Evolutionary conservation across 2,113 vertebrate genomes (phyloP).

Genomic region (Upupa epops): DNA sequence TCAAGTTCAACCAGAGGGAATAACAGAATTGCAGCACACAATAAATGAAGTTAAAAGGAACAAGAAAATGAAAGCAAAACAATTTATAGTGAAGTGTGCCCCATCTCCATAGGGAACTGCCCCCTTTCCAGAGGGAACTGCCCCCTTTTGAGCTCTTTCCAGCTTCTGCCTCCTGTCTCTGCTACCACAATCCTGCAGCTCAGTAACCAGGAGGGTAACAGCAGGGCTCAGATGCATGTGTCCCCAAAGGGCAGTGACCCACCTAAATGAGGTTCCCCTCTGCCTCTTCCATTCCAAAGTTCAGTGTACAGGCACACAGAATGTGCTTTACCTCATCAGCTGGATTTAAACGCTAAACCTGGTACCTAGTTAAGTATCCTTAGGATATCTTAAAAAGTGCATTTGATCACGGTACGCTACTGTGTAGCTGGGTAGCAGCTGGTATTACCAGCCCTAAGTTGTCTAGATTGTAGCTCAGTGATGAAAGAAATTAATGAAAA

Average conservation of each 20-base stretch:
- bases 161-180: neutral
- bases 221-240: neutral
- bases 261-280: neutral
- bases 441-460: neutral
- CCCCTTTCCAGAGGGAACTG: neutral
- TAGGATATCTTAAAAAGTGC: neutral
- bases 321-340: neutral
- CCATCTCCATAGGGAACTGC: neutral
- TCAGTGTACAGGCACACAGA: neutral
- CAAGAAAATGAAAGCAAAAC: neutral
- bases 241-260: neutral
- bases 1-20: neutral
- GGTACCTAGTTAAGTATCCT: neutral
- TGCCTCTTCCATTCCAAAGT: neutral
- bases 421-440: neutral
- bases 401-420: neutral
- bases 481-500: slow-evolving; percentile 30
- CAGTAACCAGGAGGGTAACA: neutral
- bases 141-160: neutral
- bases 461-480: neutral
- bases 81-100: neutral
- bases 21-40: neutral
- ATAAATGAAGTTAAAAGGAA: neutral
- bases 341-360: neutral
- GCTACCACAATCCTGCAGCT: neutral